A percentile compares a stretch with the other conserved stretches of the same genome.
These are phyloP conservation scores for Aspidiotus destructor DNA, from an alignment of 2,888 invertebrate genomes.

Conservation along the genomic window DNA sequence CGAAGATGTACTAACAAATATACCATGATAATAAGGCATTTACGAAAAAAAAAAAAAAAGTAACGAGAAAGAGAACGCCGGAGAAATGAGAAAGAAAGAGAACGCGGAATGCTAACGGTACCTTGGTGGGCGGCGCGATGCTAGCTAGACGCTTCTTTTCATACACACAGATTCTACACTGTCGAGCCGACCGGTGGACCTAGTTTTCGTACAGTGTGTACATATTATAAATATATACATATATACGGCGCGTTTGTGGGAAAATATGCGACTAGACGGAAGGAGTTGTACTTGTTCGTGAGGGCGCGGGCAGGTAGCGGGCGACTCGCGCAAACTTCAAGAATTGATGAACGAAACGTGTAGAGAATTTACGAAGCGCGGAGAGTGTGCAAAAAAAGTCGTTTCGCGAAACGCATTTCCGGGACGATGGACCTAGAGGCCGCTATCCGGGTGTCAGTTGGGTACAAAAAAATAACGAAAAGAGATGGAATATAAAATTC, in stretches of 20 bases:
- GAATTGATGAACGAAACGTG: not conserved
- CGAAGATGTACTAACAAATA: not conserved
- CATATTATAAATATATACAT: not conserved
- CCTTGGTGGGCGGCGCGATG: conserved; percentile 20
- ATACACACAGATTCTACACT: not conserved
- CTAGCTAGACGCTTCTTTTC: conserved; percentile 1
- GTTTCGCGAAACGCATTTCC: no score
- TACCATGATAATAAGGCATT: not conserved
- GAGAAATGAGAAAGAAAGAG: conserved; percentile 8
- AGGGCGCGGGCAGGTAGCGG: not conserved
- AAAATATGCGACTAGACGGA: conserved; percentile 4
- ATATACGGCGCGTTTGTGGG: not conserved
- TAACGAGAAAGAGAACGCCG: not conserved
- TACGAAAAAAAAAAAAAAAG: not conserved
- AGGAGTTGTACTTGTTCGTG: not conserved
- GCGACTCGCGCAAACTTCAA: not conserved
- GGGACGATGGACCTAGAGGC: no score
- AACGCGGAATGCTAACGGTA: conserved; percentile 27
- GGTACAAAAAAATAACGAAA: no score
- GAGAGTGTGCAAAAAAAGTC: not conserved
- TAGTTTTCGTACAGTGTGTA: not conserved
- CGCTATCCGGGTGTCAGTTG: no score
- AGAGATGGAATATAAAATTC: no score
- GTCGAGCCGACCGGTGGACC: not conserved
- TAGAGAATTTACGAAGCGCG: not conserved